Percentiles rank a stretch among this genome's conserved stretches.
Conservation (phyloP, 2,888 invertebrate genomes). For the Polymixis lichenea region DNA sequence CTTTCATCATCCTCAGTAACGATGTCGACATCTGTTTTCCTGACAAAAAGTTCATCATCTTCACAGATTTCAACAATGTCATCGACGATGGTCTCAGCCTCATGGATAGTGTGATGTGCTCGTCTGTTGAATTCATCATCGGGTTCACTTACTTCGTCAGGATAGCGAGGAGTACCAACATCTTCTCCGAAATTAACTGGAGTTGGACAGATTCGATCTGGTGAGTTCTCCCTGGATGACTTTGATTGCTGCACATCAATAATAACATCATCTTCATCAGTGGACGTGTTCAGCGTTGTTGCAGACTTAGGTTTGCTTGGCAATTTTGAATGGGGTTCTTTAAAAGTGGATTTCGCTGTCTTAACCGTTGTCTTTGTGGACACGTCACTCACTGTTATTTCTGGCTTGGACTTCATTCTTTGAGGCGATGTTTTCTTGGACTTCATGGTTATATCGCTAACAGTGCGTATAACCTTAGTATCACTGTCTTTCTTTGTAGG, state of each 20-base stretch:
- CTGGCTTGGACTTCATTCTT: conserved; percentile 87
- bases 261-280: conserved; percentile 91
- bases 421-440: conserved; percentile 84
- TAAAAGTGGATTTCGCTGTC: conserved; percentile 75
- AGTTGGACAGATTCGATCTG: conserved; percentile 93
- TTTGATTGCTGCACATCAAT: conserved; percentile 93
- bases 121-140: conserved; percentile 91
- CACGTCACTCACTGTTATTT: conserved; percentile 85
- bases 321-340: conserved; percentile 80
- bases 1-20: conserved; percentile 87
- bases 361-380: conserved; percentile 77
- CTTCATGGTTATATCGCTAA: conserved; percentile 91
- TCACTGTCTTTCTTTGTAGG: conserved; percentile 82
- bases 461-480: conserved; percentile 88
- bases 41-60: conserved; percentile 87
- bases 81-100: conserved; percentile 91
- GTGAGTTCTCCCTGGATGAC: conserved; percentile 94
- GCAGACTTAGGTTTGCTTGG: conserved; percentile 87
- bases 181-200: conserved; percentile 91
- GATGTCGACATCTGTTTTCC: conserved; percentile 78
- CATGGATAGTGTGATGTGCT: conserved; percentile 86
- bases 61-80: conserved; percentile 89
- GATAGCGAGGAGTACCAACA: conserved; percentile 92
- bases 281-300: conserved; percentile 88
- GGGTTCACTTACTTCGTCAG: conserved; percentile 94